A percentile compares a stretch with the other conserved stretches of the same genome.
phyloP scores from a whole-genome alignment of 2,113 vertebrate genomes.

The Pelusios castaneus region DNA sequence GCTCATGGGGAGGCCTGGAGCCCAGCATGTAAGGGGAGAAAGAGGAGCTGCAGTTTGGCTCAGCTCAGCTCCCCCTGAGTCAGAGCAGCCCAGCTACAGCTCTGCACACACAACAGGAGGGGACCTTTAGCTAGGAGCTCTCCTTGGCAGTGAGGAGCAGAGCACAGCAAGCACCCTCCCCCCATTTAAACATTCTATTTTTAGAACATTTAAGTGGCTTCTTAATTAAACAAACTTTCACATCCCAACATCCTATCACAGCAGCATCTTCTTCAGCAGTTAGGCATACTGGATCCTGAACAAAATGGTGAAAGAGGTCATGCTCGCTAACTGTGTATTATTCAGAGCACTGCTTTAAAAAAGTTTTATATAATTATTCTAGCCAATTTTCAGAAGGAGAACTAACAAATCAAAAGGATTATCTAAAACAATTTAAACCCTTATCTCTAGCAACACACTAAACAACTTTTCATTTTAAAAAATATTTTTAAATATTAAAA shows the following conservation, averaged over 20 bases:
- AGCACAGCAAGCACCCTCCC: no score
- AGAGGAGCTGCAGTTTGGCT: no score
- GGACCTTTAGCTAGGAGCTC: no score
- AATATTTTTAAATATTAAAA: neutral
- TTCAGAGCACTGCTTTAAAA: neutral
- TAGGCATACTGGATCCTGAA: neutral
- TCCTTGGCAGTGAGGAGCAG: no score
- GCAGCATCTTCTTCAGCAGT: neutral
- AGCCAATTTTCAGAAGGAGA: neutral
- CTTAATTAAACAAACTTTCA: no score
- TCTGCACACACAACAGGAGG: no score
- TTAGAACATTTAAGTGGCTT: no score
- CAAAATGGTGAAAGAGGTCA: neutral
- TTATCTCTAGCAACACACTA: neutral
- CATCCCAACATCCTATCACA: neutral
- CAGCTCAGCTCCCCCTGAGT: no score
- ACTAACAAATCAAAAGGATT: neutral
- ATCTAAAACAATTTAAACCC: neutral
- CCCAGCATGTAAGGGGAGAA: no score
- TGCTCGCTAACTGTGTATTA: neutral
- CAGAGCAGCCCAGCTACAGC: no score
- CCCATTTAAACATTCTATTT: no score
- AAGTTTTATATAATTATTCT: neutral
- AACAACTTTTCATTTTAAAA: neutral
- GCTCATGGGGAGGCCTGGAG: no score